Evolutionary conservation across 2,888 invertebrate species (phyloP).

Genomic region (Toxonevra muliebris): DNA sequence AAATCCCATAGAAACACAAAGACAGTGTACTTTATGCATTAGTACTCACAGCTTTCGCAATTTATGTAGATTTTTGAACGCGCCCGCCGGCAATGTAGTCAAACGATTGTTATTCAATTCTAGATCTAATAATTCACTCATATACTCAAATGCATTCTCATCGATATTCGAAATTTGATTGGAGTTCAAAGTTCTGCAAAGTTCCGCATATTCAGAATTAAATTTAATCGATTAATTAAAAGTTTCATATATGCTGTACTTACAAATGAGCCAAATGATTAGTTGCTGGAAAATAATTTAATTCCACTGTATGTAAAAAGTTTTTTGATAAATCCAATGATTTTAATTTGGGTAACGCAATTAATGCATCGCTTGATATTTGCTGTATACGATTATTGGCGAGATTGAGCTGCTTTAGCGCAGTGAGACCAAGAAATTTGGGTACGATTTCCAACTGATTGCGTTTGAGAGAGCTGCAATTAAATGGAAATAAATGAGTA

Average conservation of each 20-base stretch:
- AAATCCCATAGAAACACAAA: too few species aligned
- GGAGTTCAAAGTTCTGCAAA: slow-evolving; percentile 72
- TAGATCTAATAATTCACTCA: slow-evolving; percentile 76
- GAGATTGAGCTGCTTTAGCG: slow-evolving; percentile 78
- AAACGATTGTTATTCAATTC: slow-evolving; percentile 84
- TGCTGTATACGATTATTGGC: slow-evolving; percentile 82
- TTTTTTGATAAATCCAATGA: slow-evolving; percentile 66
- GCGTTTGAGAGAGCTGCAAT: slow-evolving; percentile 71
- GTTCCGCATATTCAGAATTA: not conserved
- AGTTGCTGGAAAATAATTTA: slow-evolving; percentile 66
- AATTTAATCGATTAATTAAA: not conserved
- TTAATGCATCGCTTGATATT: slow-evolving; percentile 87
- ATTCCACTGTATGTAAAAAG: slow-evolving; percentile 61
- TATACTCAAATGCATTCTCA: slow-evolving; percentile 76
- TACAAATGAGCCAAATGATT: slow-evolving; percentile 56
- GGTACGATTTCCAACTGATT: slow-evolving; percentile 83
- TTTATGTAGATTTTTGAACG: slow-evolving; percentile 75
- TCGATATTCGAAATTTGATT: slow-evolving; percentile 79
- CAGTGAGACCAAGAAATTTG: slow-evolving; percentile 79
- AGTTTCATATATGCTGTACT: slow-evolving; percentile 35
- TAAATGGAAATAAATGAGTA: not conserved
- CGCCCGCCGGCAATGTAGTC: slow-evolving; percentile 74
- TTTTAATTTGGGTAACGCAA: slow-evolving; percentile 70
- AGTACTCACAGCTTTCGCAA: slow-evolving; percentile 76
- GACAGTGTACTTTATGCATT: not conserved